phyloP scores from a whole-genome alignment of 2,797 vertebrate genomes.

The Sebastes itinus region DNA sequence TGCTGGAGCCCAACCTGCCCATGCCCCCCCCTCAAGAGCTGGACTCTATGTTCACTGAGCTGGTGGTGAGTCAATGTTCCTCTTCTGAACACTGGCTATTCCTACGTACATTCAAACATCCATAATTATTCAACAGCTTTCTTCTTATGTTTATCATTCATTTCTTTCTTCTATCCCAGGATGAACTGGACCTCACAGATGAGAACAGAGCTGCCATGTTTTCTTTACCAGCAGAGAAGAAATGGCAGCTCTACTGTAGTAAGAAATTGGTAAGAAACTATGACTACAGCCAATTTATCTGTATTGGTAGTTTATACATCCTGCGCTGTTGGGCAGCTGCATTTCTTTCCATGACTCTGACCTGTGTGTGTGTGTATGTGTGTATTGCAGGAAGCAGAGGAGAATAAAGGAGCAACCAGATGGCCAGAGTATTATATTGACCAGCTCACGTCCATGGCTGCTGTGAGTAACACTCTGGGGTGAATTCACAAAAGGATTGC shows the following conservation, averaged over 20 bases:
- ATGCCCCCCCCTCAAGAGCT: slow-evolving; percentile 90
- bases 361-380: background rate
- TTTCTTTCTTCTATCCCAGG: slow-evolving; percentile 72
- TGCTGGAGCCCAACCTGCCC: slow-evolving; percentile 87
- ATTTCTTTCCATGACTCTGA: background rate
- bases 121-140: background rate
- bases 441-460: slow-evolving; percentile 93
- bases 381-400: slow-evolving; percentile 89
- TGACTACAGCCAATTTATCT: background rate
- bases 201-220: slow-evolving; percentile 95
- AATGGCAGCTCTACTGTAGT: slow-evolving; percentile 97
- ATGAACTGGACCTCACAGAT: slow-evolving; percentile 94
- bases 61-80: slow-evolving; percentile 84
- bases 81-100: background rate
- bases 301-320: background rate
- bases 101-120: background rate
- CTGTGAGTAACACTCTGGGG: slow-evolving; percentile 83
- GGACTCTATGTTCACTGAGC: slow-evolving; percentile 91
- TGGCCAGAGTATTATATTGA: slow-evolving; percentile 97
- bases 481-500: background rate
- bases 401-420: slow-evolving; percentile 92
- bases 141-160: background rate
- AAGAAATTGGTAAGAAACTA: slow-evolving; percentile 89
- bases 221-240: slow-evolving; percentile 92
- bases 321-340: background rate